Evolutionary conservation across 2,888 invertebrate genomes (phyloP), one percentile per base, ranked within the genome.

Genomic region (Phania funesta): DNA sequence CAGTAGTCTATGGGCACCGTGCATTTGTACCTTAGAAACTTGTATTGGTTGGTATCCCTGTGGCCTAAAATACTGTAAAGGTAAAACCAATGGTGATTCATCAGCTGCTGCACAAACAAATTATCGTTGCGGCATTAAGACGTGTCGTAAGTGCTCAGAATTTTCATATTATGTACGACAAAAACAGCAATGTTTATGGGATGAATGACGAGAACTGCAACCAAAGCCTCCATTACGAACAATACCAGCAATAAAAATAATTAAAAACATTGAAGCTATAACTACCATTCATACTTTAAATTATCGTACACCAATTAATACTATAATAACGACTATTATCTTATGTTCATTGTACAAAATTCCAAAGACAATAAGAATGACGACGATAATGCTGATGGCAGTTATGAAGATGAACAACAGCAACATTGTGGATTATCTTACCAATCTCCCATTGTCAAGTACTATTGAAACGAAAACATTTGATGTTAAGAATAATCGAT

Each of bases 31-130:
- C 71, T 92, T 97, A 86, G 96, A 97, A 92, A 94, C 95, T 83
- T 97, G 97, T 90, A 95, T 98, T 67, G 97, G 97, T 68, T 98
- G 98, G 98, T 98, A 97, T 91, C 98, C 98, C 0, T 98, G 98
- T 90, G 97, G 97, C 22, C 92, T 98, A 50, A 98, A 98, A 89
- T 98, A 97, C 92, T 98, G 98, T 92, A 96, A 97, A 87, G 95
- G 95, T 52, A 95, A 95, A 90, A 94, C 94, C 56, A 93, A 93
- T 22, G 84, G 78, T 29, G 88, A 88, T 82, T 86, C 88, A 46
- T 87, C 89, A 56, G 88, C 80, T 4, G 80, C 76, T 84, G 91
- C 90, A 56, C 93, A 93, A 85, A 89, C 94, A 91, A 93, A 94
- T 93, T 98, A 98, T 92, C 93, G 98, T 67, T 98, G 98, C 90